These are phyloP conservation scores for Octopus bimaculoides DNA, from an alignment of 1,140 invertebrate genomes.

Conservation along the genomic window DNA sequence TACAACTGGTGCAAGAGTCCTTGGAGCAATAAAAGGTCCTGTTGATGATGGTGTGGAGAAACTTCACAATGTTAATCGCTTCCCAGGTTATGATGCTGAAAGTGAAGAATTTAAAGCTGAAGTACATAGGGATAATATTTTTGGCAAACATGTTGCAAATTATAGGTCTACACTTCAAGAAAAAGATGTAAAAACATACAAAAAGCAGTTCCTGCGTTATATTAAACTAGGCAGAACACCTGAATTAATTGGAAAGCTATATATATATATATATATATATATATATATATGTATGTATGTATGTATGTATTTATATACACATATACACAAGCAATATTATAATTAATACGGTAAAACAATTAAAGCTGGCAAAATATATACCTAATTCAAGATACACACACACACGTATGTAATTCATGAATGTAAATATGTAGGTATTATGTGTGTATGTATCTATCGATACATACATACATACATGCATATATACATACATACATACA, in stretches of 20 bases:
- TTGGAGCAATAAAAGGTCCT: slow-evolving; percentile 98
- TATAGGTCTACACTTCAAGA: slow-evolving; percentile 93
- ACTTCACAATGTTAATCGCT: slow-evolving; percentile 92
- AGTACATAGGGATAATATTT: slow-evolving; percentile 88
- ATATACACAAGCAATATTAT: too few relatives aligned
- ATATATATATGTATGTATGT: too few relatives aligned
- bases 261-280: too few relatives aligned
- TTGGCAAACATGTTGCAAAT: slow-evolving; percentile 94
- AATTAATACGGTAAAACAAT: too few relatives aligned
- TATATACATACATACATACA: too few relatives aligned
- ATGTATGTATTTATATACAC: too few relatives aligned
- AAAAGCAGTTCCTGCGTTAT: slow-evolving; percentile 95
- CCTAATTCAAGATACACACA: too few relatives aligned
- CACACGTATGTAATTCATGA: too few relatives aligned
- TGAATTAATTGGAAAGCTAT: slow-evolving; percentile 74
- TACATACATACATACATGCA: too few relatives aligned
- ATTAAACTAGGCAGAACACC: slow-evolving; percentile 74
- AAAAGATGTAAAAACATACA: slow-evolving; percentile 94
- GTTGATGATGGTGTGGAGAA: slow-evolving; percentile 98
- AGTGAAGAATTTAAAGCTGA: slow-evolving; percentile 73
- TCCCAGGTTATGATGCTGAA: slow-evolving; percentile 95
- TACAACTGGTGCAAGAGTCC: slow-evolving; percentile 94
- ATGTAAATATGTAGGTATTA: too few relatives aligned
- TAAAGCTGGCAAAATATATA: too few relatives aligned
- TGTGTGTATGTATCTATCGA: too few relatives aligned